These are phyloP conservation scores for Geophilus truncorum DNA, from an alignment of 2,888 invertebrate genomes.

Conservation along the genomic window DNA sequence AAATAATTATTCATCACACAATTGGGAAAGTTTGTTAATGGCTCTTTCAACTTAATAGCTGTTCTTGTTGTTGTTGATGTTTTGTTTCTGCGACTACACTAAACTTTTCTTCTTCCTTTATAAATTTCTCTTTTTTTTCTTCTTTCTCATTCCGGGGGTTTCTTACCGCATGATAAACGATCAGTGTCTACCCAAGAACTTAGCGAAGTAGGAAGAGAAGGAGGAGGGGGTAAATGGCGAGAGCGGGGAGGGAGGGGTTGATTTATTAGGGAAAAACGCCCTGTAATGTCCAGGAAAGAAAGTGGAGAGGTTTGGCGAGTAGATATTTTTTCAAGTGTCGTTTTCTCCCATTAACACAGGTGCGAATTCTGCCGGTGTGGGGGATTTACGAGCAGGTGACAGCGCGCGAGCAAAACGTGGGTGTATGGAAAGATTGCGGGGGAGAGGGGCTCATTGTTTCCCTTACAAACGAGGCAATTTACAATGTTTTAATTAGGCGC, in stretches of 20 bases:
- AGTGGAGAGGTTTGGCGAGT: constrained; percentile 20
- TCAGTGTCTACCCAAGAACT: constrained; percentile 6
- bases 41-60: constrained; percentile 3
- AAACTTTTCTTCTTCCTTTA: constrained; percentile 1
- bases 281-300: constrained; percentile 13
- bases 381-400: constrained; percentile 30
- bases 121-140: too few species aligned
- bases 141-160: not conserved
- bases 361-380: constrained; percentile 16
- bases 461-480: constrained; percentile 32
- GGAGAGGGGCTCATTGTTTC: constrained; percentile 28
- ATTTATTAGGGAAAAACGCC: constrained; percentile 17
- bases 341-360: constrained; percentile 23
- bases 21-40: constrained; percentile 12
- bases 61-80: constrained; percentile 12
- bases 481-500: constrained; percentile 32
- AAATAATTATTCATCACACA: constrained; percentile 19
- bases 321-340: constrained; percentile 14
- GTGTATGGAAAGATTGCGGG: constrained; percentile 27
- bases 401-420: constrained; percentile 15
- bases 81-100: not conserved
- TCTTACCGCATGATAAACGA: not conserved
- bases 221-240: not conserved
- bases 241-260: not conserved
- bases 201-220: not conserved